Evolutionary conservation across 2,888 invertebrate species (phyloP).

Genomic region (Phragmatobia fuliginosa): DNA sequence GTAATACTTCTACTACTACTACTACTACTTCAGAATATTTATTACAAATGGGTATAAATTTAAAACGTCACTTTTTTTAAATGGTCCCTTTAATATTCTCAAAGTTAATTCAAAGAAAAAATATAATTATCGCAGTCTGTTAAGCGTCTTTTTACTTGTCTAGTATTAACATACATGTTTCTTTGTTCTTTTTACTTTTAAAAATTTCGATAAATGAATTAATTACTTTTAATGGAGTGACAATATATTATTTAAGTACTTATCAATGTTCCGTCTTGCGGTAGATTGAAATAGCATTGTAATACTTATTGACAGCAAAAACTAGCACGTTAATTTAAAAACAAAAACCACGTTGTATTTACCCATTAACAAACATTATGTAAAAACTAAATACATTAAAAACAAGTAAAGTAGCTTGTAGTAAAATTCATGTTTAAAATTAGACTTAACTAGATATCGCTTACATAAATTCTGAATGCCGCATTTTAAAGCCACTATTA

Average conservation of each 20-base stretch:
- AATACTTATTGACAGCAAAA: too few relatives aligned
- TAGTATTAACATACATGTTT: not conserved
- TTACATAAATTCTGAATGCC: slow-evolving; percentile 1
- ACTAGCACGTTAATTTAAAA: too few relatives aligned
- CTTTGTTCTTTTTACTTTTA: not conserved
- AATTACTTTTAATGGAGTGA: too few relatives aligned
- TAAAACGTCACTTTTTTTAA: too few relatives aligned
- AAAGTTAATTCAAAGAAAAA: not conserved
- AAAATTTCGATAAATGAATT: not conserved
- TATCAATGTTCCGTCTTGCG: too few relatives aligned
- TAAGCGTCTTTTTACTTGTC: not conserved
- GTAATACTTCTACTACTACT: too few relatives aligned
- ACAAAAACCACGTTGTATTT: not conserved
- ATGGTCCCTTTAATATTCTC: not conserved
- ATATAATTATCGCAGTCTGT: not conserved
- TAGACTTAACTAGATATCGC: not conserved
- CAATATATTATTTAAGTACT: too few relatives aligned
- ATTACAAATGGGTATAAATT: too few relatives aligned
- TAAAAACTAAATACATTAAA: not conserved
- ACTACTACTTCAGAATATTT: too few relatives aligned
- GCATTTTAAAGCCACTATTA: slow-evolving; percentile 26
- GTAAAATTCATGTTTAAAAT: not conserved
- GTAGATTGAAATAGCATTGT: too few relatives aligned
- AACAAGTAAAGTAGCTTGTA: not conserved
- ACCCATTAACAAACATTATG: not conserved